These are phyloP conservation scores for Mobula hypostoma DNA, from an alignment of 2,113 vertebrate genomes.

Conservation along the genomic window DNA sequence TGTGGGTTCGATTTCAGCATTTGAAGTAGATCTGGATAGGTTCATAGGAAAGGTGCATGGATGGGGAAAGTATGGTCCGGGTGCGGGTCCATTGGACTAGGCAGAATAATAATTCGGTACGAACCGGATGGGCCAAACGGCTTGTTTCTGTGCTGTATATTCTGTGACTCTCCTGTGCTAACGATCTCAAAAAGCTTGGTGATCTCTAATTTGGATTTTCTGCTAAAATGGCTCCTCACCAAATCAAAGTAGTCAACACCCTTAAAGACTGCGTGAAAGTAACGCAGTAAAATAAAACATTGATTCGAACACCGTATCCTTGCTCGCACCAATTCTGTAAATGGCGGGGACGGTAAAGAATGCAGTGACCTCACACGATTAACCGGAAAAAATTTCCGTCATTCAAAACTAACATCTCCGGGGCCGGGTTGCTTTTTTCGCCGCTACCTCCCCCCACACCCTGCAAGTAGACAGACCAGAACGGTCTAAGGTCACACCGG, in stretches of 20 bases:
- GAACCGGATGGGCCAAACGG: too few relatives aligned
- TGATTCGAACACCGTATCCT: background rate
- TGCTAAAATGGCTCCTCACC: background rate
- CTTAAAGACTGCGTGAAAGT: background rate
- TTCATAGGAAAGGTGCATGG: too few relatives aligned
- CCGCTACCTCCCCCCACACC: background rate
- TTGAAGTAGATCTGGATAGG: too few relatives aligned
- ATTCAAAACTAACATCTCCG: background rate
- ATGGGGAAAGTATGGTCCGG: too few relatives aligned
- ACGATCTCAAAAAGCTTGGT: too few relatives aligned
- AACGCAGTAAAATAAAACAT: background rate
- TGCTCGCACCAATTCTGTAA: background rate
- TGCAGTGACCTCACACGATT: background rate
- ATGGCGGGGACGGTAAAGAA: background rate
- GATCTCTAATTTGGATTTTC: background rate
- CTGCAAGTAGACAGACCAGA: background rate
- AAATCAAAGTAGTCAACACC: background rate
- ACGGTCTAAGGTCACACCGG: background rate
- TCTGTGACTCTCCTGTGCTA: too few relatives aligned
- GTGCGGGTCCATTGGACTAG: too few relatives aligned
- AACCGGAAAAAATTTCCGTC: background rate
- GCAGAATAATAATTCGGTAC: too few relatives aligned
- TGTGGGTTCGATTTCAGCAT: too few relatives aligned
- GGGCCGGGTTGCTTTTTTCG: background rate
- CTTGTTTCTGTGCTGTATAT: too few relatives aligned